Evolutionary conservation across 2,797 vertebrate species (phyloP), one percentile per base, ranked within the genome.

Genomic region (Acipenser oxyrinchus): DNA sequence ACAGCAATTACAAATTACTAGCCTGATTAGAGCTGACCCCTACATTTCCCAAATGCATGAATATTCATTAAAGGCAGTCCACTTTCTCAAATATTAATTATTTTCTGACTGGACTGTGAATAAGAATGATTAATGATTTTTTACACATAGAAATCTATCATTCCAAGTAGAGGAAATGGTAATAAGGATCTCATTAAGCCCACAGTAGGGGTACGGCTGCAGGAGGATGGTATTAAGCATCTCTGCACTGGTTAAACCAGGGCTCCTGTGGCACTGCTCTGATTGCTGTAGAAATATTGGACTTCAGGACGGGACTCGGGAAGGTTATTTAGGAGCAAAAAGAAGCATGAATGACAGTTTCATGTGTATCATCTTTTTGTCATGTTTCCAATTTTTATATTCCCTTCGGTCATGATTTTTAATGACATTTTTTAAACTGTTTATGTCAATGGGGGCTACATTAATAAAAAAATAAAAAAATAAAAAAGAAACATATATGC

Each of bases 151-250:
- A 88, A 87, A 91, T 90, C 86, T 86, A 89, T 91, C 89, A 91
- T 87, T 80, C 78, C 71, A 13, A 78, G 77, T 77, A 70, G 79
- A 79, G 67, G 71, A 84, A 79, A 81, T 85, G 75, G 85, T 89
- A 91, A 91, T 90, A 89, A 90, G 89, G 86, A 89, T 89, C 89
- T 87, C 90, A 90, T 91, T 90, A 91, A 86, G 88, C 82, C 76
- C 88, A 77, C 88, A 84, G 87, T 88, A 6, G 66, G 68, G 69
- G 71, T 67, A 66, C 63, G 74, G 64, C 71, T 75, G 83, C 79
- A 72, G 83, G 85, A 77, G 72, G 66, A 57, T 66, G 57, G 23
- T 10, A 12, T 60, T 11, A 8, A 53, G 10, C 60, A 66, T 67
- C 66, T 11, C 13, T 4, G 15, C 37, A 51, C 6, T 53, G 37